Conservation (phyloP, 2,113 vertebrate genomes). For the Mionectes macconnelli region DNA sequence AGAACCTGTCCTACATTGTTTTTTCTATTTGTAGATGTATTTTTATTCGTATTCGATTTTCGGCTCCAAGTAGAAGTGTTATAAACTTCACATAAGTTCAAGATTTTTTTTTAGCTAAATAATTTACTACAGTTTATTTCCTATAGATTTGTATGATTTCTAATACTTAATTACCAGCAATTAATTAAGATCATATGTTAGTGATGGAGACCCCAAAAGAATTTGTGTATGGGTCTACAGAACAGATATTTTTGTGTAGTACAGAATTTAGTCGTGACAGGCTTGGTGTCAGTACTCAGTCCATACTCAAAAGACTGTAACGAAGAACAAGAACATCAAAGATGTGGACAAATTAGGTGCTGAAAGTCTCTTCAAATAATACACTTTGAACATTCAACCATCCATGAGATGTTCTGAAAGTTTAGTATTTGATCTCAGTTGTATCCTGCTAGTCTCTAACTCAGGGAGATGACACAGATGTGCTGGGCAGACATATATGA, state of each 20-base stretch:
- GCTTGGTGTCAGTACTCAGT: not conserved
- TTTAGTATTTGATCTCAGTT: not conserved
- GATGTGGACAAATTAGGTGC: not conserved
- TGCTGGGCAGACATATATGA: not conserved
- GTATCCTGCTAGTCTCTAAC: not conserved
- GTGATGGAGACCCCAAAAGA: not conserved
- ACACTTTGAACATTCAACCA: not conserved
- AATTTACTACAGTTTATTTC: not conserved
- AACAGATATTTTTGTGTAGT: not conserved
- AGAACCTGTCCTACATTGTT: not conserved
- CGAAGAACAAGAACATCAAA: not conserved
- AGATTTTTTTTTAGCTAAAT: not conserved
- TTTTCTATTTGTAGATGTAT: not conserved
- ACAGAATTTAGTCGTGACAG: not conserved
- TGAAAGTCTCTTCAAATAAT: not conserved
- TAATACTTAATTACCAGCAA: not conserved
- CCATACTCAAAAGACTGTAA: not conserved
- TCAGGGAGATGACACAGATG: not conserved
- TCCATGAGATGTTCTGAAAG: not conserved
- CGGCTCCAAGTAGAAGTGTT: not conserved
- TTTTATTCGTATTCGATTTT: not conserved
- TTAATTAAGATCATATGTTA: not conserved
- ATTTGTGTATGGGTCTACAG: not conserved
- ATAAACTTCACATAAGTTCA: not conserved
- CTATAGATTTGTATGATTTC: not conserved